Evolutionary conservation across 2,888 invertebrate genomes (phyloP), one percentile per base, ranked within the genome.

Genomic region (Magallana nippona): DNA sequence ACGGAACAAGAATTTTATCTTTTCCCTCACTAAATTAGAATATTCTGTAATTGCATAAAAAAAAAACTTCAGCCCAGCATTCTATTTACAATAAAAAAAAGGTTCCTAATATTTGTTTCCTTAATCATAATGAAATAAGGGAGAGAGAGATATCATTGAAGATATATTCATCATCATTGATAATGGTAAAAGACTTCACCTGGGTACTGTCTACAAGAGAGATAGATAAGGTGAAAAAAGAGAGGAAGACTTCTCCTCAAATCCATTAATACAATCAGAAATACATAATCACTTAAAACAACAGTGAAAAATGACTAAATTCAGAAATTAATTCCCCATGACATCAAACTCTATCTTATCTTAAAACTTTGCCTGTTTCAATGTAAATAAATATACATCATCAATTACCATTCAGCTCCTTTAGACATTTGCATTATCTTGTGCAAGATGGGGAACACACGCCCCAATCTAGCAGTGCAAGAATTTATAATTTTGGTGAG

Each of bases 61-160:
- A 57, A 27, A 44, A 44, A 27, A 11, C 27, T 57, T 79, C 79
- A 56, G 57, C 79, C 79, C 79, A 79, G 79, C 79, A 79, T 57
- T 79, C 55, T 56, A 79, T 79, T 79, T 57, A 55, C 79, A 55
- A 79, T 57, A 57, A 57, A 44, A 44, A 44, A 44, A 44, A 44
- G 8, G 44, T 44, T 56, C 56, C 27, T 79, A 71, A 57, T 79
- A 57, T 57, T 57, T 56, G 79, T 56, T 57, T 56, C 56, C 79
- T 79, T 79, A 79, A 79, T 79, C 79, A 79, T 79, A 79, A 79
- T 79, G 79, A 79, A 79, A 57, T 71, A 71, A 71, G 71, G 71
- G 71, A 22, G 71, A 71, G 60, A 60, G 71, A 71, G 71, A 71
- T 71, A 71, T 71, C 71, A 71, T 22, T 71, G 71, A 15, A 10